Percentiles rank a stretch among this genome's conserved stretches.
Conservation (phyloP, 2,113 vertebrate genomes). For the Lophius piscatorius region DNA sequence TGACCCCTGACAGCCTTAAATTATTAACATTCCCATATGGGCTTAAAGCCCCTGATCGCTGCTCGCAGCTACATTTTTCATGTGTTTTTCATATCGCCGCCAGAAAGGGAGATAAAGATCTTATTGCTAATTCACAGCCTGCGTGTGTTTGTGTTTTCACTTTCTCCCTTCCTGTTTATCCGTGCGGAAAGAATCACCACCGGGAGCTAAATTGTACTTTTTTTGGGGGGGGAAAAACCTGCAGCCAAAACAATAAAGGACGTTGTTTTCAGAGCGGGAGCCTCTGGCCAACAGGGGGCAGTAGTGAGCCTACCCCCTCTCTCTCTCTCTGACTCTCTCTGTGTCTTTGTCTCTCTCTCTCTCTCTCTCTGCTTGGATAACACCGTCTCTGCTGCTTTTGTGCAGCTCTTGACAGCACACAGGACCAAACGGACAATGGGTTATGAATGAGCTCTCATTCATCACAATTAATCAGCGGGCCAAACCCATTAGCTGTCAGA, state of each 20-base stretch:
- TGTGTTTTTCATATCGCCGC: constrained; percentile 67
- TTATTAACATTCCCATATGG: constrained; percentile 77
- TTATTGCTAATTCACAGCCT: constrained; percentile 37
- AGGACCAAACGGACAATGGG: constrained; percentile 48
- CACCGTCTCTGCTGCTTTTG: constrained; percentile 11
- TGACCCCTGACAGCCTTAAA: constrained; percentile 76
- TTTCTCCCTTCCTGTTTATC: constrained; percentile 31
- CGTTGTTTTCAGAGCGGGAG: neutral
- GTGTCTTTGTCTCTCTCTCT: constrained; percentile 50
- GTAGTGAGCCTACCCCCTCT: too few relatives aligned
- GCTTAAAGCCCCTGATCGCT: constrained; percentile 63
- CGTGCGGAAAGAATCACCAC: constrained; percentile 13
- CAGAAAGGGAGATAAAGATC: constrained; percentile 49
- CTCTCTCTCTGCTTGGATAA: constrained; percentile 33
- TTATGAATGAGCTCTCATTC: constrained; percentile 66
- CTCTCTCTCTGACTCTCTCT: constrained; percentile 48
- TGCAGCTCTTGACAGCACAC: constrained; percentile 49
- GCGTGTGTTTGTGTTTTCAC: constrained; percentile 24
- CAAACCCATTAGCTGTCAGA: constrained; percentile 68
- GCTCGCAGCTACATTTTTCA: constrained; percentile 68
- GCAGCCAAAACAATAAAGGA: neutral
- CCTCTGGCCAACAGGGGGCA: constrained; percentile 71
- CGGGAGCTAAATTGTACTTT: constrained; percentile 16
- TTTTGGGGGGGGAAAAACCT: constrained; percentile 8
- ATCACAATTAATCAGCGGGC: constrained; percentile 67